Base-by-base conservation (phyloP, 2,797 vertebrate genomes). In the Periparus ater region DNA sequence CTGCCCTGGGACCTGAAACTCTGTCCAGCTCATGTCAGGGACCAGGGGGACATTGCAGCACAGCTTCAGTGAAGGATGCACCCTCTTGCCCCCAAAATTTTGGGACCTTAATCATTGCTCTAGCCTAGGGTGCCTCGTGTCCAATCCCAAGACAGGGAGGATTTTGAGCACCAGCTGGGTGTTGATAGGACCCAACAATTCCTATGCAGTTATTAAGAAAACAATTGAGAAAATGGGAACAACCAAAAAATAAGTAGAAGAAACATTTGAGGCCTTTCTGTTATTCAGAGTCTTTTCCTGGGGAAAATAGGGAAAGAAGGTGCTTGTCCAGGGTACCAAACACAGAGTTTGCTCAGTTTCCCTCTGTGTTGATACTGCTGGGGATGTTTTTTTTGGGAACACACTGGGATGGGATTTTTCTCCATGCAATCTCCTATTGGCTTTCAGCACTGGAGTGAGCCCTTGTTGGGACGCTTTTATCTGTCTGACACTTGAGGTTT, bases 11-110 rank as follows among this genome's bases (percentile, higher is more conserved):
- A 34, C 32, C 22, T 10, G 6, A 54, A 76, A 67, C 17, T 38
- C 18, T 13, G 20, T 3, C 12, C 5, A 2, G 7, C 20, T 62
- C 53, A 8, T 5, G 3, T 0, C 1, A 17, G 38, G 10, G 20
- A 66, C 48, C 32, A 8, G 0, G 6, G 54, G 67, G 55, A n/a
- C 66, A 36, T 17, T 1, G 1, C 54, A 53, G 54, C 40, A 68
- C 42, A 51, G 3, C 40, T 73, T 18, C 26, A 9, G 22, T 22
- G 29, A 6, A 44, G 25, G 30, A 40, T 38, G 22, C 17, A 34
- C 11, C 27, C 40, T 29, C 5, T 4, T 6, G 17, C 17, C 18
- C 22, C 23, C 1, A 5, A 6, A 12, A 45, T 60, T 34, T 25
- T 36, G 26, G 7, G 38, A 34, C 21, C 6, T 81, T 57, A 48